Evolutionary conservation across 2,888 invertebrate species (phyloP), one percentile per base, ranked within the genome.

Genomic region (Palloptera scutellata): DNA sequence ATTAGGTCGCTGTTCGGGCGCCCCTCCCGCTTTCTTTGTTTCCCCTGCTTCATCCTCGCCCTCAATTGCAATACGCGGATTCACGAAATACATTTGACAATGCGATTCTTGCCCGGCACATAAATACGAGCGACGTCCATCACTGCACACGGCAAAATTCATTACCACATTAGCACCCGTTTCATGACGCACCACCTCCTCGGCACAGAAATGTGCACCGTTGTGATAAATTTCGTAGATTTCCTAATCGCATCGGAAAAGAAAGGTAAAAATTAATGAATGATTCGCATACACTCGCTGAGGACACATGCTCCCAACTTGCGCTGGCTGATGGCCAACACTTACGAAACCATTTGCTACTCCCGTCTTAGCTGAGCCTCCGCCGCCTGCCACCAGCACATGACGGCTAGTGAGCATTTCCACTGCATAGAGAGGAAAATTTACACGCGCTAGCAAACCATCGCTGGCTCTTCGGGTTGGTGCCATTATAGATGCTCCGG

Each of bases 301-400:
- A 30, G 30, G 6, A 30, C 30, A 30, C 30, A 30, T n/a, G n/a
- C n/a, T n/a, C n/a, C n/a, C 2, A 30, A 30, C 6, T 6, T 30
- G 2, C 30, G 30, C 6, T n/a, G n/a, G 30, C 6, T 4, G 30
- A 9, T 20, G 1, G 30, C 11, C 13, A 1, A 55, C 45, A 90
- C 94, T 91, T 87, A 96, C 97, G 87, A 99, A 95, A 84, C 96
- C 96, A 89, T 99, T 99, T 48, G 94, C 93, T 66, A 99, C 95
- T 64, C 99, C 99, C 57, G 98, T 98, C 85, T 97, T 97, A 15
- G 97, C 92, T 48, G 95, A 92, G 67, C 99, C 98, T 70, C 98
- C 99, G 64, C 98, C 98, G 64, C 98, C 99, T 72, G 95, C 98
- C 59, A 99, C 96, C 70, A 99, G 87, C 77, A 98, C 92, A 87